Evolutionary conservation across 2,113 vertebrate species (phyloP).

Genomic region (Megaceryle torquata): DNA sequence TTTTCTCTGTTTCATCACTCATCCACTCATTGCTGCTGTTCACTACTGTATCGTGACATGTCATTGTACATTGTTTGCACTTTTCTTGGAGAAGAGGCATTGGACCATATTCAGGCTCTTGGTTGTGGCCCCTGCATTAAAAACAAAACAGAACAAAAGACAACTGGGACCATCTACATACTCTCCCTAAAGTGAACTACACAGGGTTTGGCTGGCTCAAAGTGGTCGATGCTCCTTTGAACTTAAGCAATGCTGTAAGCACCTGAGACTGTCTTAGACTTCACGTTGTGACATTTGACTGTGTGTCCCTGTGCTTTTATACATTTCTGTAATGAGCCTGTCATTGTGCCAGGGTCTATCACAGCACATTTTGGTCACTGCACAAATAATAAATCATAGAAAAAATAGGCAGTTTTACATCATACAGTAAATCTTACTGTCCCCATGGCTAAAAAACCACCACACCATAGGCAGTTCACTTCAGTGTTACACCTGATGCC

Average conservation of each 20-base stretch:
- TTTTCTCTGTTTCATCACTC: background rate
- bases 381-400: background rate
- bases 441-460: background rate
- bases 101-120: background rate
- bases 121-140: background rate
- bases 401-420: constrained; percentile 9
- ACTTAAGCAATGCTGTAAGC: background rate
- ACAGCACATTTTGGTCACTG: background rate
- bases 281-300: background rate
- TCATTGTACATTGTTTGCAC: background rate
- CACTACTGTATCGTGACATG: rapidly evolving
- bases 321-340: background rate
- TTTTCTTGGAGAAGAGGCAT: background rate
- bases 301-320: background rate
- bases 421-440: background rate
- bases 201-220: background rate
- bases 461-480: background rate
- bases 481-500: background rate
- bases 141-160: background rate
- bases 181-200: background rate
- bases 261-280: background rate
- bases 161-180: background rate
- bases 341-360: background rate
- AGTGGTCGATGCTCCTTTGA: background rate
- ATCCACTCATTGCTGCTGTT: background rate